phyloP scores from a whole-genome alignment of 2,888 invertebrate genomes.

The Limnephilus auricula region DNA sequence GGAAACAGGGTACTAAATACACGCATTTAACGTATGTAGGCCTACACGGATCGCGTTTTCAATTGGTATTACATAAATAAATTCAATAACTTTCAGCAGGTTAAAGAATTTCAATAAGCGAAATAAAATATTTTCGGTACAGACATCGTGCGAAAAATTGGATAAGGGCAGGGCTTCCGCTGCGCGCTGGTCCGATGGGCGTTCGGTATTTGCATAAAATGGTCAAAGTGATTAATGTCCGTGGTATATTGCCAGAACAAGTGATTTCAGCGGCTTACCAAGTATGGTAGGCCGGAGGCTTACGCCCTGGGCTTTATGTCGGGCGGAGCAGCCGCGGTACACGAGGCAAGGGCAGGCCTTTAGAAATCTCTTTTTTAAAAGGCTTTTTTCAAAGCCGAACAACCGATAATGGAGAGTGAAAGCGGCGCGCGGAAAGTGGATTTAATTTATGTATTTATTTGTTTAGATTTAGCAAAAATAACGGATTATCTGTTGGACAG shows the following conservation, averaged over 20 bases:
- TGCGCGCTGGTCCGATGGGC: conserved; percentile 20
- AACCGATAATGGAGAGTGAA: conserved; percentile 45
- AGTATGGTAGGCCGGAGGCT: conserved; percentile 10
- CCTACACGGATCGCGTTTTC: background rate
- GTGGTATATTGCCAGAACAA: conserved; percentile 48
- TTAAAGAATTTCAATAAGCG: conserved; percentile 24
- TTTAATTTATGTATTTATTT: conserved; percentile 34
- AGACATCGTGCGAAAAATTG: conserved; percentile 17
- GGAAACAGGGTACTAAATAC: background rate
- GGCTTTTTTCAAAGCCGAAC: conserved; percentile 42
- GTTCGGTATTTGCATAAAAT: conserved; percentile 60
- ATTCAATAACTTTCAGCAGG: background rate
- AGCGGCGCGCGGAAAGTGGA: conserved; percentile 20
- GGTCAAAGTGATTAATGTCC: conserved; percentile 59
- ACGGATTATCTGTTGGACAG: background rate
- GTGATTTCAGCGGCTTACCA: conserved; percentile 51
- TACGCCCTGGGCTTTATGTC: conserved; percentile 2
- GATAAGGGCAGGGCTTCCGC: background rate
- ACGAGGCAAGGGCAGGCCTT: background rate
- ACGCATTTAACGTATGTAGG: background rate
- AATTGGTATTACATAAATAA: background rate
- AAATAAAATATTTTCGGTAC: conserved; percentile 24
- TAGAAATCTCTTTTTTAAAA: conserved; percentile 45
- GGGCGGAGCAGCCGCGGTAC: background rate
- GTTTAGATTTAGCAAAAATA: conserved; percentile 25